phyloP scores from a whole-genome alignment of 2,888 invertebrate genomes.

The Rotaria socialis region DNA sequence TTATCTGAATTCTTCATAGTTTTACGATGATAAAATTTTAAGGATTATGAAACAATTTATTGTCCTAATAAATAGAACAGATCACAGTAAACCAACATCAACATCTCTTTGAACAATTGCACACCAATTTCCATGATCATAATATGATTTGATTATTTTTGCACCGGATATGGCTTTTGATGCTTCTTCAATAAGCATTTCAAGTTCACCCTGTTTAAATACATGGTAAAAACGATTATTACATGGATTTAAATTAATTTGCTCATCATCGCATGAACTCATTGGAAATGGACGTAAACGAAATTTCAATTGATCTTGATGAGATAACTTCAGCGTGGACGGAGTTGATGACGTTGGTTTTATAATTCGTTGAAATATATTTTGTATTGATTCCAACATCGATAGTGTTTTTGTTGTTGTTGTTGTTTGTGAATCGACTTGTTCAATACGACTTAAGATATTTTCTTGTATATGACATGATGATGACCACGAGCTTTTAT shows the following conservation, averaged over 20 bases:
- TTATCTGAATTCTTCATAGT: too few species aligned
- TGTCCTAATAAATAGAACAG: background rate
- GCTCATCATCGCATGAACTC: background rate
- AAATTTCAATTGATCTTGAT: background rate
- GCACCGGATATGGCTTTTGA: background rate
- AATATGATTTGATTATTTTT: conserved; percentile 41
- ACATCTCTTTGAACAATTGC: conserved; percentile 24
- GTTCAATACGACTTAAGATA: background rate
- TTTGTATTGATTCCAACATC: background rate
- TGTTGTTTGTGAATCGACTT: background rate
- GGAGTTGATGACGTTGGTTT: background rate
- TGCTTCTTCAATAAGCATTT: conserved; percentile 36
- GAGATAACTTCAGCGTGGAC: conserved; percentile 34
- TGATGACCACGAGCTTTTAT: background rate
- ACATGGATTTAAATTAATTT: background rate
- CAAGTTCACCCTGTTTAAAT: conserved; percentile 41
- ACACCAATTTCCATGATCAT: conserved; percentile 47
- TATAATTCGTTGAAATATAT: background rate
- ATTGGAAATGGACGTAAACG: conserved; percentile 4
- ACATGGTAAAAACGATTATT: conserved; percentile 47
- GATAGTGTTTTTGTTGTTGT: background rate
- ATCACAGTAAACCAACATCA: background rate
- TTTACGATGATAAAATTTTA: too few species aligned
- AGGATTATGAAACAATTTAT: background rate
- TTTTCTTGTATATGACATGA: background rate